phyloP scores from a whole-genome alignment of 2,888 invertebrate species.

The Tinea semifulvella region DNA sequence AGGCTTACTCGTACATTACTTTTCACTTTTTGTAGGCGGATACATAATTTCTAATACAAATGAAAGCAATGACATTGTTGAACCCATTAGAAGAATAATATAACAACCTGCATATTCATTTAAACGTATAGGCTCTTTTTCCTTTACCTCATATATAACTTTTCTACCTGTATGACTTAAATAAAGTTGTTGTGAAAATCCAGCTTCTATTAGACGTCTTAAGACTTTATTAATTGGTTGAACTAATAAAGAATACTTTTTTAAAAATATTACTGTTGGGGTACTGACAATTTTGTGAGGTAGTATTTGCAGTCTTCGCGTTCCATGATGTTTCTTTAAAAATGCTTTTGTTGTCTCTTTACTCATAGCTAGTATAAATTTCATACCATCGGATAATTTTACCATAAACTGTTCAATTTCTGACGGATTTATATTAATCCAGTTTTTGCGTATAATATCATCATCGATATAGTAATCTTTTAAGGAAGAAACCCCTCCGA shows the following conservation, averaged over 20 bases:
- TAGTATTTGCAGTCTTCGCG: constrained; percentile 29
- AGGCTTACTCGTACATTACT: too few relatives aligned
- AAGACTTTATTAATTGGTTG: constrained; percentile 32
- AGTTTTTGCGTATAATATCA: constrained; percentile 33
- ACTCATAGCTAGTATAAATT: constrained; percentile 41
- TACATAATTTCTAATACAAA: constrained; percentile 35
- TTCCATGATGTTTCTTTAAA: constrained; percentile 25
- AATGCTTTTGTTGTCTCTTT: constrained; percentile 29
- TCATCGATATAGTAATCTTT: constrained; percentile 41
- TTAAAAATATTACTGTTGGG: constrained; percentile 42
- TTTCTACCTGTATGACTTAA: constrained; percentile 25
- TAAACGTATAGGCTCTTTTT: constrained; percentile 30
- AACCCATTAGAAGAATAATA: constrained; percentile 35
- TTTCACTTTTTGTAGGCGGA: too few relatives aligned
- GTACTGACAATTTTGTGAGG: constrained; percentile 30
- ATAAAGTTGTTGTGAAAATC: constrained; percentile 35
- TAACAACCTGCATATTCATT: constrained; percentile 45
- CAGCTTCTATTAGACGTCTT: constrained; percentile 33
- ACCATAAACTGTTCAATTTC: constrained; percentile 29
- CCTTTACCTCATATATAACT: constrained; percentile 16
- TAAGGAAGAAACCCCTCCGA: constrained; percentile 39
- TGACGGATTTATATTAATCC: constrained; percentile 29
- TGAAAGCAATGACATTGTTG: constrained; percentile 30
- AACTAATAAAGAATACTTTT: constrained; percentile 41
- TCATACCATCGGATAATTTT: constrained; percentile 32